Evolutionary conservation across 30 jellyfish, hydroid and myxozoan species (phyloP).

Genomic region (Chrysaora quinquecirrha): DNA sequence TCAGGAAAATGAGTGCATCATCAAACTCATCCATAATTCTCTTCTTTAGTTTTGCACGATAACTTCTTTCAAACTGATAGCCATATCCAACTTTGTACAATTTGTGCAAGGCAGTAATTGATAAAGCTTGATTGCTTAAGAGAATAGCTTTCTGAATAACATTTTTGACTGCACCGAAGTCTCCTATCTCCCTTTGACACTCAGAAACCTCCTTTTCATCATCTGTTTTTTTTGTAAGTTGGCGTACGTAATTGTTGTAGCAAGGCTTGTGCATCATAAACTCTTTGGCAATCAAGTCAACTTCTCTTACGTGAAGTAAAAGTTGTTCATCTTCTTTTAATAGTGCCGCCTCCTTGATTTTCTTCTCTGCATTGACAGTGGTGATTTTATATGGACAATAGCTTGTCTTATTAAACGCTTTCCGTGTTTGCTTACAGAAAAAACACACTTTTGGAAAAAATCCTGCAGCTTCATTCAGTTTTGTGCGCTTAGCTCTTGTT

Average conservation of each 20-base stretch:
- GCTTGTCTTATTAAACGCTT: not conserved
- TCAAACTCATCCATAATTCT: not conserved
- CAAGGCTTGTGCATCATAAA: slow-evolving; percentile 22
- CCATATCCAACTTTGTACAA: slow-evolving; percentile 21
- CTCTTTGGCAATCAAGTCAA: slow-evolving; percentile 20
- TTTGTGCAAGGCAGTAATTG: slow-evolving; percentile 7
- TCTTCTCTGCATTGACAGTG: slow-evolving; percentile 9
- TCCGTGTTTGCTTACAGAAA: slow-evolving; percentile 17
- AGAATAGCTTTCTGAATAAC: slow-evolving; percentile 1
- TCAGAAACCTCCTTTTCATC: not conserved
- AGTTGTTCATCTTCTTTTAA: slow-evolving; percentile 6
- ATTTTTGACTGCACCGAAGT: slow-evolving; percentile 10
- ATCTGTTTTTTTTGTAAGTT: not conserved
- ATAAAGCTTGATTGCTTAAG: not conserved
- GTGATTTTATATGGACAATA: slow-evolving; percentile 2
- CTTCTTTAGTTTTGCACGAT: not conserved
- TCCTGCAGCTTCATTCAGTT: slow-evolving; percentile 19
- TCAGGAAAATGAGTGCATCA: not conserved
- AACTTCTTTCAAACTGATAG: slow-evolving; percentile 13
- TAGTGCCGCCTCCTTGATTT: slow-evolving; percentile 14
- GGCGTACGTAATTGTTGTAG: slow-evolving; percentile 3
- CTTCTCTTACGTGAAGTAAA: not conserved
- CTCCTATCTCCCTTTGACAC: slow-evolving; percentile 6
- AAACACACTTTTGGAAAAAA: slow-evolving; percentile 11
- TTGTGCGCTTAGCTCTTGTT: slow-evolving; percentile 18